Evolutionary conservation across 2,113 vertebrate species (phyloP).

Genomic region (Engraulis encrasicolus): DNA sequence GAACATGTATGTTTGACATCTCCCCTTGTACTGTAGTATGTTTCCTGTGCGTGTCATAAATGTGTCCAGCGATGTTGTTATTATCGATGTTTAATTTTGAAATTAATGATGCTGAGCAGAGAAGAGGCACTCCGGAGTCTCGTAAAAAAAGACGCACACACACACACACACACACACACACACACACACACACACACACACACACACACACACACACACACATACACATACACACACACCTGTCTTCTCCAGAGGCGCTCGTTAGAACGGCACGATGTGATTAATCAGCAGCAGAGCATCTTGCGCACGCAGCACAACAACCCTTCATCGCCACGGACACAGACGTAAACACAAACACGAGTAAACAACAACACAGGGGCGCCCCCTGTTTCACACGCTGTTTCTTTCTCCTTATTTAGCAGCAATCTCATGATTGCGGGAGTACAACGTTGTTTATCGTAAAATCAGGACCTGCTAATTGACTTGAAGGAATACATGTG

Average conservation of each 20-base stretch:
- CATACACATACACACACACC: slow-evolving; percentile 50
- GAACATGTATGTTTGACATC: slow-evolving; percentile 47
- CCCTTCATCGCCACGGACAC: neutral
- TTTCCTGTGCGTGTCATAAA: slow-evolving; percentile 40
- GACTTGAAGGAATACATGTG: neutral
- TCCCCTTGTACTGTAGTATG: slow-evolving; percentile 33
- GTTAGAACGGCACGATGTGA: slow-evolving; percentile 56
- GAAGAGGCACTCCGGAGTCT: slow-evolving; percentile 54
- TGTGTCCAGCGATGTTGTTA: slow-evolving; percentile 56
- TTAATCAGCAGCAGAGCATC: slow-evolving; percentile 41
- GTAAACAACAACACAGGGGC: neutral
- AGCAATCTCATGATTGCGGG: neutral
- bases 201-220: slow-evolving; percentile 5
- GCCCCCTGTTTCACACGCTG: neutral
- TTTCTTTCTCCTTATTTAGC: neutral
- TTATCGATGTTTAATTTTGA: slow-evolving; percentile 57
- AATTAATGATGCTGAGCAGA: slow-evolving; percentile 69
- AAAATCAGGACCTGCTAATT: neutral
- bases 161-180: too few species aligned
- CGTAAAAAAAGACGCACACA: slow-evolving; percentile 51
- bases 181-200: too few species aligned
- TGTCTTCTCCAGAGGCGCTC: slow-evolving; percentile 65
- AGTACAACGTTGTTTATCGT: neutral
- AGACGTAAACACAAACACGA: neutral
- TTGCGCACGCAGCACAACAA: slow-evolving; percentile 11